phyloP scores from a whole-genome alignment of 2,888 invertebrate genomes.

The Caenorhabditis sp. region DNA sequence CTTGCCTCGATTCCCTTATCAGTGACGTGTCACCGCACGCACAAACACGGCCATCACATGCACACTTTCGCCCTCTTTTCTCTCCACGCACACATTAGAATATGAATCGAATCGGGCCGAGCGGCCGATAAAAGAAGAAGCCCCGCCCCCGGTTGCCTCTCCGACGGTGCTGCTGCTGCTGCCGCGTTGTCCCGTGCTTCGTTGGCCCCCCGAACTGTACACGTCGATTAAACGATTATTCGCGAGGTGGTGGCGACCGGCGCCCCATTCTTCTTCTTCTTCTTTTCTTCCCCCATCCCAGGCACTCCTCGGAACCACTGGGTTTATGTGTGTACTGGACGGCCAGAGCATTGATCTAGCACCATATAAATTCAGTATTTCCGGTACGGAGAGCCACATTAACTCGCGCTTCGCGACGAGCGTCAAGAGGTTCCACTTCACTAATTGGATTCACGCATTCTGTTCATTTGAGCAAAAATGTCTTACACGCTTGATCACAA shows the following conservation, averaged over 20 bases:
- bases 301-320: conserved; percentile 47
- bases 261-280: not conserved
- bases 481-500: too few relatives aligned
- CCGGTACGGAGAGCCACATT: conserved; percentile 22
- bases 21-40: conserved; percentile 9
- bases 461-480: too few relatives aligned
- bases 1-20: conserved; percentile 17
- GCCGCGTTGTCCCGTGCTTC: conserved; percentile 6
- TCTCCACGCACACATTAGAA: conserved; percentile 35
- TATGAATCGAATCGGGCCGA: conserved; percentile 32
- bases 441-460: conserved; percentile 3
- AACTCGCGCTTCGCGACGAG: not conserved
- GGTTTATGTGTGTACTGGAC: conserved; percentile 60
- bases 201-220: conserved; percentile 44
- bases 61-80: conserved; percentile 8
- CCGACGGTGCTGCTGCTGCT: too few relatives aligned
- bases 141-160: too few relatives aligned
- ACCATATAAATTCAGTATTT: conserved; percentile 64
- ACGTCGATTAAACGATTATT: conserved; percentile 51
- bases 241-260: not conserved
- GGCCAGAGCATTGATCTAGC: conserved; percentile 52
- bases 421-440: not conserved
- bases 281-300: not conserved
- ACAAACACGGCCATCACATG: conserved; percentile 25
- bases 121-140: conserved; percentile 26